A percentile compares a stretch with the other conserved stretches of the same genome.
Conservation (phyloP, 2,888 invertebrate species). For the Oligia fasciuncula region DNA sequence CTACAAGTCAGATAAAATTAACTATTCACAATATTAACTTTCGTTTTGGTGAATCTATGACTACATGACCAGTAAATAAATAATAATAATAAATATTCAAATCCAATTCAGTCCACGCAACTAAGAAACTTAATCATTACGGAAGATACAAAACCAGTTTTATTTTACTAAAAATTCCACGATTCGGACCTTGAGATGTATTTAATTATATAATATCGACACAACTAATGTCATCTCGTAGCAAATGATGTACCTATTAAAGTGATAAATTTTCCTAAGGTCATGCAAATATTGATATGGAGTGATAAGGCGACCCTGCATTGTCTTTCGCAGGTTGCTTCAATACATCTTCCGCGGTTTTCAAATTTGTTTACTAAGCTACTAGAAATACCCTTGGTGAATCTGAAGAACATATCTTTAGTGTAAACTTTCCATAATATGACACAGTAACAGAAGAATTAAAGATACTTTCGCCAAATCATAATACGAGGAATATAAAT, state of each 20-base stretch:
- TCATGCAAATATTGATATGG: slow-evolving; percentile 79
- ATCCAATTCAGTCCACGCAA: slow-evolving; percentile 11
- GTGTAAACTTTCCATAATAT: slow-evolving; percentile 4
- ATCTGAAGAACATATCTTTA: slow-evolving; percentile 15
- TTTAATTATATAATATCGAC: slow-evolving; percentile 59
- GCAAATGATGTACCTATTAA: slow-evolving; percentile 56
- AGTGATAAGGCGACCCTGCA: slow-evolving; percentile 83
- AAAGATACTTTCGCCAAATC: not conserved
- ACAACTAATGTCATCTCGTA: slow-evolving; percentile 47
- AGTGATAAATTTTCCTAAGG: slow-evolving; percentile 79
- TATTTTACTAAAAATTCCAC: slow-evolving; percentile 62
- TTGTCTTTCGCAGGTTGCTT: slow-evolving; percentile 74
- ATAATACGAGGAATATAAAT: not conserved
- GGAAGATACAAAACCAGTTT: slow-evolving; percentile 64
- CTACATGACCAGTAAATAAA: slow-evolving; percentile 5
- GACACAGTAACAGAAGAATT: not conserved
- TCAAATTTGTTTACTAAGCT: slow-evolving; percentile 51
- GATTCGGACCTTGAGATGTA: slow-evolving; percentile 56
- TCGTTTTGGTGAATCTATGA: slow-evolving; percentile 8
- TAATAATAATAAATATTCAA: slow-evolving; percentile 35
- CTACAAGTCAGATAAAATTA: not conserved
- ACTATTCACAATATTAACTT: slow-evolving; percentile 22
- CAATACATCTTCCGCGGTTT: slow-evolving; percentile 67
- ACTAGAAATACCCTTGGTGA: slow-evolving; percentile 50
- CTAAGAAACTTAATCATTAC: slow-evolving; percentile 35